Evolutionary conservation across 2,113 vertebrate species (phyloP), one percentile per base, ranked within the genome.

Genomic region (Cynocephalus volans): DNA sequence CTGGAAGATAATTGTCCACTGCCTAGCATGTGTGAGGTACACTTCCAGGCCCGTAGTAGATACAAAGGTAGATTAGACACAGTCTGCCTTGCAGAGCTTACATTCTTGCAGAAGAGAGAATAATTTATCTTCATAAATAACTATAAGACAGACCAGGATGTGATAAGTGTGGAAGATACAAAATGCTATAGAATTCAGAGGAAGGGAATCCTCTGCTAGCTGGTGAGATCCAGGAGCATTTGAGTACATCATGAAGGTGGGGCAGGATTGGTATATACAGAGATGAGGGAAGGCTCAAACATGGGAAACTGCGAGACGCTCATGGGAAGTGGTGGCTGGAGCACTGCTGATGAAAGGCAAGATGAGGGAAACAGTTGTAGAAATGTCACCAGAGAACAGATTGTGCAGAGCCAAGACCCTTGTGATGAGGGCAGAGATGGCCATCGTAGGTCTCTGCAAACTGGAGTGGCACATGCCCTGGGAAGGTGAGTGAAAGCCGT

Each of bases 91-190:
- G 17, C 95, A 80, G 50, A 79, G 21, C 50, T 93, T 33, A 86
- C 1, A 33, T 70, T 92, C 36, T 67, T 95, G 28, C 24, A 14
- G n/a, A 88, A 81, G 28, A 90, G 56, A 80, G 88, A 33, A 23
- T 50, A 62, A 64, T 52, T 73, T 87, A 79, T 60, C 41, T 75
- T 92, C 67, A 60, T 69, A 65, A 79, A 77, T 83, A 82, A 77
- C 21, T 72, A 18, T 24, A 67, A 64, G 18, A 70, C 48, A 80
- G n/a, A 73, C 33, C n/a, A 89, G 19, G 31, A 64, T 69, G n/a
- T 45, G 13, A 14, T 56, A 69, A 79, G 31, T 31, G 48, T 45
- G n/a, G 60, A 76, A 90, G 45, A 12, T 60, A 33, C 12, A 65
- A 67, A 77, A 28, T 87, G 50, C 19, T 80, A 14, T 41, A 62